Base-by-base conservation (phyloP, 2,113 vertebrate species). In the Climacteris rufus region DNA sequence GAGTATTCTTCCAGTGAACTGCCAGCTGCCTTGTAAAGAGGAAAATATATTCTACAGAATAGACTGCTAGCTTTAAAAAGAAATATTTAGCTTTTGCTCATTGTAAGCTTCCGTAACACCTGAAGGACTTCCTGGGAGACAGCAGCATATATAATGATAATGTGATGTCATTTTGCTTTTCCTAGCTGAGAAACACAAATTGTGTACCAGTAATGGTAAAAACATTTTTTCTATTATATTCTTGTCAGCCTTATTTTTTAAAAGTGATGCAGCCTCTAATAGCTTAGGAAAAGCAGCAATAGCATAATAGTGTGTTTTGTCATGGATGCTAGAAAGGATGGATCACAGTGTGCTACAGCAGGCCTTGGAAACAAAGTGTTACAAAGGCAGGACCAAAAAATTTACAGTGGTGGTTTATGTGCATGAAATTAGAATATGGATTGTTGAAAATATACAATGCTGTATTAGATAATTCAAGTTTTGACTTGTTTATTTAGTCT, bases 401-500 rank as follows among this genome's bases (percentile, higher is more conserved):
- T 96, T 95, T 96, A 96, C 72, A 94, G 59, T 96, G 78, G 76
- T 96, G 75, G 56, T 76, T 91, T 96, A 95, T 95, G 72, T 91
- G 94, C 77, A 93, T 96, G 83, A 96, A 97, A 97, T 97, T 96
- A 97, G 92, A 96, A 87, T 94, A 93, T 39, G 86, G 53, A 96
- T 94, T 96, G 66, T 89, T 93, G 92, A 96, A 97, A 97, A 97
- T 93, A 91, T 60, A 85, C 69, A 96, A 39, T 78, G 25, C 31
- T 85, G 44, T 92, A 88, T 96, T 94, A 97, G 90, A 71, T 97
- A 96, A 97, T 95, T 97, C 84, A 94, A 79, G 89, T 96, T 97
- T 96, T 97, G 89, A 94, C 84, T 97, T 97, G 95, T 94, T 97
- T 97, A 96, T 97, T 97, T 97, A 94, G 49, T 93, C 92, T 93